Evolutionary conservation across 2,888 invertebrate genomes (phyloP).

Genomic region (Dicyrtoma fusca): DNA sequence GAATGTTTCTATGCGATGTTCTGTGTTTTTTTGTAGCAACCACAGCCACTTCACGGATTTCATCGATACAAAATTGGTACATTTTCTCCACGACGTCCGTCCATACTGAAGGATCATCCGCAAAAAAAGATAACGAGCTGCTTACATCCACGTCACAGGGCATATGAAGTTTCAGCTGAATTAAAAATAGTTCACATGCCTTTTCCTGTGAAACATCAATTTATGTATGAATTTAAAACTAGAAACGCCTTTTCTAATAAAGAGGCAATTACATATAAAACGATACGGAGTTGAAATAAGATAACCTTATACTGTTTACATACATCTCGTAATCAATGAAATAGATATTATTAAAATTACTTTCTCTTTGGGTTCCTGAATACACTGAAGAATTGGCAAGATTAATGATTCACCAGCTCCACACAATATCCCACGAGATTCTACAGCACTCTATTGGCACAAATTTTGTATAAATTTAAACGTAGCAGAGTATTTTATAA

Average conservation of each 20-base stretch:
- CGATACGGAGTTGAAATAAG: not conserved
- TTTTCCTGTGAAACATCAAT: constrained; percentile 50
- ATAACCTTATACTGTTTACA: constrained; percentile 1
- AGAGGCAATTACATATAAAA: too few relatives aligned
- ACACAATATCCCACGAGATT: constrained; percentile 53
- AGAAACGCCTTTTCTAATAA: too few relatives aligned
- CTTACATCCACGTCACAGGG: constrained; percentile 58
- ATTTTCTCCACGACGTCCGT: constrained; percentile 41
- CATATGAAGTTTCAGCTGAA: constrained; percentile 64
- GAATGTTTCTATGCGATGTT: constrained; percentile 22
- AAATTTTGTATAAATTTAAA: not conserved
- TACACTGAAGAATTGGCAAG: constrained; percentile 39
- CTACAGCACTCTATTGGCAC: constrained; percentile 48
- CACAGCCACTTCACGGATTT: constrained; percentile 1
- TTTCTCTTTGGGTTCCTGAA: constrained; percentile 18
- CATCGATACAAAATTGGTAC: constrained; percentile 48
- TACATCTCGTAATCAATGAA: not conserved
- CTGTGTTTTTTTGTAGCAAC: constrained; percentile 44
- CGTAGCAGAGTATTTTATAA: too few relatives aligned
- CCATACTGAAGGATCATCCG: constrained; percentile 44
- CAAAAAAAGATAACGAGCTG: constrained; percentile 45
- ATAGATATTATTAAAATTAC: too few relatives aligned
- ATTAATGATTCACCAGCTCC: constrained; percentile 48
- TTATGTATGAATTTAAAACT: not conserved
- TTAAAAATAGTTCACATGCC: constrained; percentile 60